Evolutionary conservation across 2,113 vertebrate genomes (phyloP).

Genomic region (Rhinopomastus cyanomelas): DNA sequence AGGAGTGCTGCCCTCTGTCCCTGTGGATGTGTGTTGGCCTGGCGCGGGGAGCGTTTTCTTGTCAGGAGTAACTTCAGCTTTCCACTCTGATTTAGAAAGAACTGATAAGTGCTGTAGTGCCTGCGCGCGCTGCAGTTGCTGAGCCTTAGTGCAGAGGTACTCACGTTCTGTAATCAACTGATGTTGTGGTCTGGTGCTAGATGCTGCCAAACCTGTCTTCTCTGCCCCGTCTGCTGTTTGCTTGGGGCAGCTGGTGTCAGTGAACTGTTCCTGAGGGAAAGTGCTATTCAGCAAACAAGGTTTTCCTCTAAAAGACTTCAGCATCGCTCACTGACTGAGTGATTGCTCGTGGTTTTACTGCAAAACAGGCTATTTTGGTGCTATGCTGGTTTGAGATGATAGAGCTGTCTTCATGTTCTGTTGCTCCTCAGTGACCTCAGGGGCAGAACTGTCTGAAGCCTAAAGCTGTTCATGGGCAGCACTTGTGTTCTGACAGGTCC

Average conservation of each 20-base stretch:
- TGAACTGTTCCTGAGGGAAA: not conserved
- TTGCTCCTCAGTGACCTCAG: not conserved
- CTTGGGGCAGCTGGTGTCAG: not conserved
- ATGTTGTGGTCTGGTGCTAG: not conserved
- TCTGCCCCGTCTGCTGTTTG: not conserved
- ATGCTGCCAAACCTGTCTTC: not conserved
- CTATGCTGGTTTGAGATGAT: fast-evolving
- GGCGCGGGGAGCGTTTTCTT: not conserved
- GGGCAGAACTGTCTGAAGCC: not conserved
- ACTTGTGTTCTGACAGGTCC: not conserved
- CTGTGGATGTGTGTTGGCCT: not conserved
- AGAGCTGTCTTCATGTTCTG: fast-evolving
- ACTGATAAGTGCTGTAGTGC: not conserved
- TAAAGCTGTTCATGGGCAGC: fast-evolving
- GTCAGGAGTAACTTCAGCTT: not conserved
- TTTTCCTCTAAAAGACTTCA: not conserved
- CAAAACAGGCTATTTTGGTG: fast-evolving
- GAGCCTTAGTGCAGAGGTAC: not conserved
- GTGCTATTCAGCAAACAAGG: fast-evolving
- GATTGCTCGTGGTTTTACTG: not conserved
- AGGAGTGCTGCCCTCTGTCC: not conserved
- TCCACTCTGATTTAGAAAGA: not conserved
- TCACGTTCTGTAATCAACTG: fast-evolving
- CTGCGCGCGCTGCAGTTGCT: not conserved
- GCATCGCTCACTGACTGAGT: fast-evolving